phyloP scores from a whole-genome alignment of 1,140 invertebrate genomes.

The Ostrea denselamellosa region DNA sequence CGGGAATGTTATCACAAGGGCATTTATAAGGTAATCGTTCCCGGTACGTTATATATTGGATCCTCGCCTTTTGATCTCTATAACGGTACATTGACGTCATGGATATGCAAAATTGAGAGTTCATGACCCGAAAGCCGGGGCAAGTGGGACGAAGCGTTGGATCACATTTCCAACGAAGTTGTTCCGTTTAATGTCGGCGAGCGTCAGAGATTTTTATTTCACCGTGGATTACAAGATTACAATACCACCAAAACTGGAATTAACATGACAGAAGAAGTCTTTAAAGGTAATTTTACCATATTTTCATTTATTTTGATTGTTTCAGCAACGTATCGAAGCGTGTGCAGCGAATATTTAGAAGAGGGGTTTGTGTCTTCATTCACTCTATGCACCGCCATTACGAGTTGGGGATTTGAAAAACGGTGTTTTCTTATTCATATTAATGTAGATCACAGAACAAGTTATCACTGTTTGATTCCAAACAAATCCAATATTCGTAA shows the following conservation, averaged over 20 bases:
- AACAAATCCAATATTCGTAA: neutral
- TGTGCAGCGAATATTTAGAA: constrained; percentile 59
- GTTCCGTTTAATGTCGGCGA: constrained; percentile 38
- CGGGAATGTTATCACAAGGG: too few species aligned
- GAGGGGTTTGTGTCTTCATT: constrained; percentile 42
- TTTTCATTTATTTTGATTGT: constrained; percentile 8
- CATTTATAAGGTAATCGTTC: too few species aligned
- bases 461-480: neutral
- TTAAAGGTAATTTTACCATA: constrained; percentile 62
- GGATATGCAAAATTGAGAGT: constrained; percentile 61
- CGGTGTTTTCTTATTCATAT: neutral
- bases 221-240: constrained; percentile 9
- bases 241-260: constrained; percentile 14
- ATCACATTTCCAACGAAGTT: constrained; percentile 35
- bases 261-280: constrained; percentile 64
- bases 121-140: constrained; percentile 58
- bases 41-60: neutral
- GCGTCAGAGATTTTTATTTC: constrained; percentile 14
- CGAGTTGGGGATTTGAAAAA: neutral
- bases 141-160: constrained; percentile 60
- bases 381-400: constrained; percentile 34
- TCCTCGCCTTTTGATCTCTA: neutral
- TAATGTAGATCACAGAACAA: neutral
- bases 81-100: constrained; percentile 43
- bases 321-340: constrained; percentile 29